Evolutionary conservation across 2,888 invertebrate genomes (phyloP), one percentile per base, ranked within the genome.

Genomic region (Globia sparganii): DNA sequence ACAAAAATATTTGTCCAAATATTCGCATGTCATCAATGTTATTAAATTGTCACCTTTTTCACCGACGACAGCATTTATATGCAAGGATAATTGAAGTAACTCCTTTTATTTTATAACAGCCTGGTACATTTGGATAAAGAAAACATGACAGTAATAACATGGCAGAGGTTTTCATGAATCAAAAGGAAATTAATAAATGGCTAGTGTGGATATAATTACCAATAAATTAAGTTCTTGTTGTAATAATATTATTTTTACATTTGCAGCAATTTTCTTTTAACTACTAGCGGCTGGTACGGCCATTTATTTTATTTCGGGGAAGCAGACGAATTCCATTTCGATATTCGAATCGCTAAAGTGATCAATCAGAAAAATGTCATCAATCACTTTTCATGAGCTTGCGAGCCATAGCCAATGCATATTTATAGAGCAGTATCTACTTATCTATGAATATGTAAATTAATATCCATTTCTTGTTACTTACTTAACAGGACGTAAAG

Each of bases 21-120:
- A 87, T 78, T 83, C 61, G 75, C 86, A 83, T 84, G 90, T 90
- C 90, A 87, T 88, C 88, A 81, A 83, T 86, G 84, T 87, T 87
- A 90, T 91, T 90, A 89, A 87, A 88, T 87, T 87, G 89, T 85
- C 78, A 72, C 74, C 78, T 72, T 56, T 64, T 61, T 73, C 11
- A 37, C 56, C 49, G 21, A 25, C 64, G 37, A 76, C 72, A 64
- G 62, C 59, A 46, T 25, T 58, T 49, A 40, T 37, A 37, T 70
- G n/a, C 11, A 46, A 43, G 61, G 43, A 58, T 53, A 75, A 84
- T 71, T 75, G 58, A 72, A 72, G 25, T 46, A 25, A 66, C 66
- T 72, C 18, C 53, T 83, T 85, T 72, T 53, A 59, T 64, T 79
- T 76, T 59, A 28, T 85, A 70, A 56, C 6, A 31, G 59, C 82